Evolutionary conservation across 2,797 vertebrate species (phyloP).

Genomic region (Thamnophis elegans): DNA sequence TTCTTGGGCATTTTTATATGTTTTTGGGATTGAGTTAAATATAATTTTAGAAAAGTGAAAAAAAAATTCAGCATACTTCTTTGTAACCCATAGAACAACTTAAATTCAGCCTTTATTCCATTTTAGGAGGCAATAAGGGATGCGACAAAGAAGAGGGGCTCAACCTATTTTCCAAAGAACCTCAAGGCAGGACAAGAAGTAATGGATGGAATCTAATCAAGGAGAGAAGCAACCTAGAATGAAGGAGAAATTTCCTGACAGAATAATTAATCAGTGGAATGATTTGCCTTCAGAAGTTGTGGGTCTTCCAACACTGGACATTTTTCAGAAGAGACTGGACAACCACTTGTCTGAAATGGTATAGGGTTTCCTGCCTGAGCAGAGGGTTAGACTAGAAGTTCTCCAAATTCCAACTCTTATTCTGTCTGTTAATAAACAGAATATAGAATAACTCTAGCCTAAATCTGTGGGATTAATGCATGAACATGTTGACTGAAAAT

Average conservation of each 20-base stretch:
- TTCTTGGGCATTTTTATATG: background rate
- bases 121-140: background rate
- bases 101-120: background rate
- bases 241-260: background rate
- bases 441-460: background rate
- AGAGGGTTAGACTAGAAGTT: background rate
- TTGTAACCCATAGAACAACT: background rate
- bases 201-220: background rate
- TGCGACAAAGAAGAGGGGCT: background rate
- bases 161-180: background rate
- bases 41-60: background rate
- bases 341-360: background rate
- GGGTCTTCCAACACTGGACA: background rate
- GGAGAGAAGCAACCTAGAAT: background rate
- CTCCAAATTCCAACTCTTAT: background rate
- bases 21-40: background rate
- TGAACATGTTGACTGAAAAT: background rate
- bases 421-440: background rate
- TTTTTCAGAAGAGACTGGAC: background rate
- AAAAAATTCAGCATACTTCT: background rate
- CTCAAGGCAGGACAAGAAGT: background rate
- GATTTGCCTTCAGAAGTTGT: background rate
- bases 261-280: background rate
- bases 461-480: background rate
- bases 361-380: background rate